Percentiles rank a stretch among this genome's conserved stretches.
phyloP scores from a whole-genome alignment of 1,140 invertebrate genomes.

The Zaprionus kolodkinae region DNA sequence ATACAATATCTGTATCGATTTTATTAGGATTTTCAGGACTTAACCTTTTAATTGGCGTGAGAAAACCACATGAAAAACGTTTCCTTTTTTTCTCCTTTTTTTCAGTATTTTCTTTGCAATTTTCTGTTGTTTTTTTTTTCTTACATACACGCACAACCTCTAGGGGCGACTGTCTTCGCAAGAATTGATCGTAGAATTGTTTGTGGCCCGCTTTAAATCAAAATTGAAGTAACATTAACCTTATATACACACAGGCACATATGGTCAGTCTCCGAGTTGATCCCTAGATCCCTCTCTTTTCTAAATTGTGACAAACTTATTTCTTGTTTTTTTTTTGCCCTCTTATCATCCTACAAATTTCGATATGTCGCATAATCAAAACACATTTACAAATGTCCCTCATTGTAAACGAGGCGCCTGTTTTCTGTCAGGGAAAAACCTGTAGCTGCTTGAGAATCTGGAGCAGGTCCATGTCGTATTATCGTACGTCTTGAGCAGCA shows the following conservation, averaged over 20 bases:
- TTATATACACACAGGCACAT: neutral
- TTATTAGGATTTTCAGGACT: slow-evolving; percentile 17
- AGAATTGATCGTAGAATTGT: slow-evolving; percentile 5
- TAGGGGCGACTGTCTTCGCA: slow-evolving; percentile 27
- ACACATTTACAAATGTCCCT: neutral
- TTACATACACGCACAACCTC: slow-evolving; percentile 41
- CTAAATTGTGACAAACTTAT: slow-evolving; percentile 21
- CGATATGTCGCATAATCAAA: neutral
- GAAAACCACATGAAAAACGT: slow-evolving; percentile 45
- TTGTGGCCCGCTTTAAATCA: neutral
- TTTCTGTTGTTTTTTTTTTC: slow-evolving; percentile 1
- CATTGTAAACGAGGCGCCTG: slow-evolving; percentile 23
- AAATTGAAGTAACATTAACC: neutral
- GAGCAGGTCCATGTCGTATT: slow-evolving; percentile 11
- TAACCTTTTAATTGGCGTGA: slow-evolving; percentile 70
- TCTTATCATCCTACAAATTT: no score
- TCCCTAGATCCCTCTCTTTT: no score
- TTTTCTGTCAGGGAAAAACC: slow-evolving; percentile 33
- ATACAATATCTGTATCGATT: slow-evolving; percentile 11
- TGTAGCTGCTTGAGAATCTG: slow-evolving; percentile 32
- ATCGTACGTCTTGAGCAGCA: slow-evolving; percentile 7
- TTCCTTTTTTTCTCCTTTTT: neutral
- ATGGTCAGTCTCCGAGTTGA: neutral
- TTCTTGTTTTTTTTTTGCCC: no score
- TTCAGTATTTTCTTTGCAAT: slow-evolving; percentile 3